phyloP scores from a whole-genome alignment of 1,140 invertebrate genomes.

The Pemphigus obesinymphae region DNA sequence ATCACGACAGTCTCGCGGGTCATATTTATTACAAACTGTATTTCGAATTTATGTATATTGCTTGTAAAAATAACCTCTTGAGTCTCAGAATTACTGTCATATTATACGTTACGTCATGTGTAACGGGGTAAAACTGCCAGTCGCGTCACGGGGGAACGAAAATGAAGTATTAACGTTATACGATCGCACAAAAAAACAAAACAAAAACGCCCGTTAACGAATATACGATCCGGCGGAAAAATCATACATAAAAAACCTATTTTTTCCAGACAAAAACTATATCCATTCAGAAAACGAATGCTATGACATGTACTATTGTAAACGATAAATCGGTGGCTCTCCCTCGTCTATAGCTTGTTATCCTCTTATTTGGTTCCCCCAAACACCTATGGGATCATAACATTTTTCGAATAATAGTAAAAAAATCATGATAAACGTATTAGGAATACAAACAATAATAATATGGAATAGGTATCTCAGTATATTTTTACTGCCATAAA shows the following conservation, averaged over 20 bases:
- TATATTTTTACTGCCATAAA: too few relatives aligned
- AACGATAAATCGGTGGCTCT: neutral
- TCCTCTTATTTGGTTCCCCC: neutral
- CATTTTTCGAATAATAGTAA: neutral
- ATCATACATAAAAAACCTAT: neutral
- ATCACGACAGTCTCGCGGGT: neutral
- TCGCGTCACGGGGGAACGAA: neutral
- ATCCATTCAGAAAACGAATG: neutral
- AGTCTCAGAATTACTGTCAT: conserved; percentile 13
- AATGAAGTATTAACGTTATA: conserved; percentile 27
- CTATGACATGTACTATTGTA: neutral
- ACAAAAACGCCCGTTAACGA: neutral
- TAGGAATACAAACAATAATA: too few relatives aligned
- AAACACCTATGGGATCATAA: neutral
- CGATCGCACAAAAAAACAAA: neutral
- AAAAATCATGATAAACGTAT: too few relatives aligned
- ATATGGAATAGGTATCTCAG: too few relatives aligned
- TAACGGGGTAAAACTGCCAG: neutral
- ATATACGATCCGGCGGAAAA: neutral
- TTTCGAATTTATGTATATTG: neutral
- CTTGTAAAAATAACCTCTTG: neutral
- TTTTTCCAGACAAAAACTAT: neutral
- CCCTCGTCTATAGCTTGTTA: too few relatives aligned
- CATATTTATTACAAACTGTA: neutral
- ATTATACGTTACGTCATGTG: neutral